A percentile compares a stretch with the other conserved stretches of the same genome.
Evolutionary conservation across 2,888 invertebrate genomes (phyloP).

Genomic region (Platycnemis pennipes): DNA sequence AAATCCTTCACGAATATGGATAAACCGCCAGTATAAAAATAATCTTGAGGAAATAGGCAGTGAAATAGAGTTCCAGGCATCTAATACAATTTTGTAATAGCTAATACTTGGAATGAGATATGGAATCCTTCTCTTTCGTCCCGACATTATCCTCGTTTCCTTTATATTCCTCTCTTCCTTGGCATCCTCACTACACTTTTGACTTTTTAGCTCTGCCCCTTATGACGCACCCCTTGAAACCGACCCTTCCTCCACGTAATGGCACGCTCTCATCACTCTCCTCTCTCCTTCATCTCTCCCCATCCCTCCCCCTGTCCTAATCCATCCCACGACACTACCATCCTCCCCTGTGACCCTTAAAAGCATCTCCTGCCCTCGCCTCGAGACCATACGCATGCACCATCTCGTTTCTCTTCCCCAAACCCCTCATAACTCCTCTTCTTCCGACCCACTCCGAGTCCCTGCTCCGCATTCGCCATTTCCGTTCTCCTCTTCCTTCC

Average conservation of each 20-base stretch:
- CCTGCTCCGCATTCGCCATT: background rate
- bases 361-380: constrained; percentile 69
- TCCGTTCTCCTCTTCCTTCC: background rate
- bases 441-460: background rate
- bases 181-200: no score
- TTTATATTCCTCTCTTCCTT: no score
- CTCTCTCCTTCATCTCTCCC: constrained; percentile 55
- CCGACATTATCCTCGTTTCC: no score
- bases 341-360: constrained; percentile 47
- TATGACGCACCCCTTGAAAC: background rate
- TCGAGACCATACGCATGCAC: background rate
- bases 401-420: background rate
- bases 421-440: background rate
- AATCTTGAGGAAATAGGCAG: no score
- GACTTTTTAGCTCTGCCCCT: background rate
- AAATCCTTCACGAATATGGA: no score
- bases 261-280: background rate
- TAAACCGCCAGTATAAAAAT: no score
- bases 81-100: no score
- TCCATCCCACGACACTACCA: constrained; percentile 71
- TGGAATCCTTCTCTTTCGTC: no score
- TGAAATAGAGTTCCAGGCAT: no score
- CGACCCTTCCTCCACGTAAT: background rate
- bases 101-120: no score
- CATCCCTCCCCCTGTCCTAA: constrained; percentile 69